These are phyloP conservation scores for Notoglanidium macrostoma DNA, from an alignment of 2,797 vertebrate species.

Conservation along the genomic window DNA sequence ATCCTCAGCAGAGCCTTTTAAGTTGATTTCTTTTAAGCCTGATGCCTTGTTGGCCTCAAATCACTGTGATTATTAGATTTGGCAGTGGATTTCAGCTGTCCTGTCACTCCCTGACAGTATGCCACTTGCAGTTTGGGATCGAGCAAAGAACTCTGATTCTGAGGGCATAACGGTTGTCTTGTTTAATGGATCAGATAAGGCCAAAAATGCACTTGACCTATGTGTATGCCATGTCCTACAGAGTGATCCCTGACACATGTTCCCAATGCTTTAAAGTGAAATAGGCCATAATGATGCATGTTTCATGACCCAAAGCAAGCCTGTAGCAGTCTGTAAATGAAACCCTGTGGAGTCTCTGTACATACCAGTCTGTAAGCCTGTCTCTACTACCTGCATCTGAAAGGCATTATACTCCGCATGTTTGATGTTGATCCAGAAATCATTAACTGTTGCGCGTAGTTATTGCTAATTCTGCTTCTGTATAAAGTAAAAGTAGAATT, in stretches of 20 bases:
- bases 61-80: constrained; percentile 41
- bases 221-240: not conserved
- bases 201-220: not conserved
- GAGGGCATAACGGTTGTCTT: constrained; percentile 2
- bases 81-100: constrained; percentile 26
- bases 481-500: not conserved
- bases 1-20: constrained; percentile 5
- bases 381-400: not conserved
- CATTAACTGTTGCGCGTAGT: not conserved
- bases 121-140: constrained; percentile 34
- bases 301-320: constrained; percentile 7
- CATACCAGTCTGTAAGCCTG: not conserved
- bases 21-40: constrained; percentile 36
- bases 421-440: not conserved
- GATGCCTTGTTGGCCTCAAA: constrained; percentile 26
- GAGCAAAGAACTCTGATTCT: constrained; percentile 5
- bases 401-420: not conserved
- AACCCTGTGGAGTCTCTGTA: not conserved
- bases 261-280: not conserved
- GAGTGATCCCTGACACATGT: not conserved
- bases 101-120: constrained; percentile 34
- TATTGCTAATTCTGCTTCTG: not conserved
- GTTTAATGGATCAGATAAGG: constrained; percentile 23
- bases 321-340: not conserved
- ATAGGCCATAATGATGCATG: not conserved